These are phyloP conservation scores for Pristionchus maxplancki DNA, from an alignment of 2,888 invertebrate species.

Conservation along the genomic window DNA sequence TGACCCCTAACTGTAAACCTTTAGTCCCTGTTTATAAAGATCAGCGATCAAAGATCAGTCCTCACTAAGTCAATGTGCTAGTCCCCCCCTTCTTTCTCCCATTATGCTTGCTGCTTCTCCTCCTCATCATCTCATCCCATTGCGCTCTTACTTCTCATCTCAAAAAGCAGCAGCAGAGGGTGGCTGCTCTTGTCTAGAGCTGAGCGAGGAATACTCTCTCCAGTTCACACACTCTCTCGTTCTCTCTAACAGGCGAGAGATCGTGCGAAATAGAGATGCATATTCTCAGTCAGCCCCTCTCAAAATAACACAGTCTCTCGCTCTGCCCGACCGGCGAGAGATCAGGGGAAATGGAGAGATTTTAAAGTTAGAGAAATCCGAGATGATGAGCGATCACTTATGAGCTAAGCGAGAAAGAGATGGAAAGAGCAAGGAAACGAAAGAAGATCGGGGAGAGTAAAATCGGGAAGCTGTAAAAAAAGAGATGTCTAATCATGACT, in stretches of 20 bases:
- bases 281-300: too few relatives aligned
- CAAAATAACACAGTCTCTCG: not conserved
- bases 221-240: not conserved
- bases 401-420: not conserved
- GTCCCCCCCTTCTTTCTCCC: not conserved
- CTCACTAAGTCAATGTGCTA: not conserved
- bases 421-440: not conserved
- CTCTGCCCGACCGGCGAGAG: not conserved
- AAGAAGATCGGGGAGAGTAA: not conserved
- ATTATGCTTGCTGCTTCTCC: not conserved
- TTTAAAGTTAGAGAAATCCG: slow-evolving; percentile 22
- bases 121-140: not conserved
- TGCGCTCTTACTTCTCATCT: slow-evolving; percentile 21
- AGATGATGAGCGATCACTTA: slow-evolving; percentile 41
- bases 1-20: not conserved
- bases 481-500: too few relatives aligned
- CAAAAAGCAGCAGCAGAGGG: not conserved
- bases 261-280: too few relatives aligned
- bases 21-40: not conserved
- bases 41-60: not conserved
- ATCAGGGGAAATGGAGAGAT: not conserved
- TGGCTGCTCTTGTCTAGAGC: not conserved
- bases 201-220: not conserved
- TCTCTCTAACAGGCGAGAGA: not conserved
- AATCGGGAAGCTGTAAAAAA: not conserved